Base-by-base conservation (phyloP, 2,888 invertebrate genomes). In the Drosophila anceps region DNA sequence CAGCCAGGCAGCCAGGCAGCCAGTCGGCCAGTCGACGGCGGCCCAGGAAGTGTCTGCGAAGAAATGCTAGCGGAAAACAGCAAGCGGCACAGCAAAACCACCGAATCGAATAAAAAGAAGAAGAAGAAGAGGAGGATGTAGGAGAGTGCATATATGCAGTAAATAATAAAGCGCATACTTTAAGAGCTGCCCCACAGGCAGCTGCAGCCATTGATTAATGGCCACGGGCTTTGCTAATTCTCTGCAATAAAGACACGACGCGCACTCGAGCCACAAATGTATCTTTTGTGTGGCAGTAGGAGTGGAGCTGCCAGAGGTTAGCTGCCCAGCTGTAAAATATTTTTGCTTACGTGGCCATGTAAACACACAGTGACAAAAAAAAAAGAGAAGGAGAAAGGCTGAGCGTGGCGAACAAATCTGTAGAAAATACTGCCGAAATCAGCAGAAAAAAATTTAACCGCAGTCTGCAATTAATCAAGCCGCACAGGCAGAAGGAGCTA, bases 381-480 rank as follows among this genome's bases (percentile, higher is more conserved):
- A 58, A 51, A 5, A 39, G 35, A 46, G 7, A 4, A 50, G 33
- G n/a, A 31, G 12, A 29, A 35, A 20, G 33, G 55, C 8, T 44
- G 27, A 27, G 46, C 0, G 29, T 29, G 29, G 12, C 29, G 48
- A 1, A 18, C 29, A 18, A 73, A 70, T 66, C 65, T 62, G 63
- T 41, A 68, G 55, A 39, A 64, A 69, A 77, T 79, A 33, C 64
- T 81, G 72, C 68, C 73, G 74, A 85, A 78, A 86, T 81, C 82
- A 85, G 81, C 79, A 76, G 41, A 75, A 83, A 82, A 80, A 81
- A 71, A 67, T 73, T 77, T 79, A 80, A 79, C 83, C 81, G 31
- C 76, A 77, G 81, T 81, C 73, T 67, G 81, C 85, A 87, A 86
- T 86, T 86, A 87, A 87, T 86, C 83, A 86, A 87, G 88, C 74